Evolutionary conservation across 2,797 vertebrate species (phyloP).

Genomic region (Xenopus petersii): DNA sequence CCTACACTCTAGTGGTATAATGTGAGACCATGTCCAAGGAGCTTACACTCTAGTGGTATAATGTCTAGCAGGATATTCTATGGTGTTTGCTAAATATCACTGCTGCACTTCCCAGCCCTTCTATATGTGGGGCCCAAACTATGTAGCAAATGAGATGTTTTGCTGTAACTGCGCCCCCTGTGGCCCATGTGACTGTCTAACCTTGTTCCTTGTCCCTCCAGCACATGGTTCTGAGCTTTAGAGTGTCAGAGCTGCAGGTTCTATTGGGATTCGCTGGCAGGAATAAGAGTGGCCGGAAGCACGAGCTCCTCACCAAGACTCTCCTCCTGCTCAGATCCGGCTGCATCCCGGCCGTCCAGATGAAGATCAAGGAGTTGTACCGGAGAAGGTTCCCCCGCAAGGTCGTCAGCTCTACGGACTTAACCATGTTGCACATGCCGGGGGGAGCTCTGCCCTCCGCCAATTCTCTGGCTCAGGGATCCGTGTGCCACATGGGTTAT

Average conservation of each 20-base stretch:
- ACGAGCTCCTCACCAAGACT: conserved; percentile 64
- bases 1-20: too few species aligned
- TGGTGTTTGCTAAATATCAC: too few species aligned
- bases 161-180: too few species aligned
- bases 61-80: too few species aligned
- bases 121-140: too few species aligned
- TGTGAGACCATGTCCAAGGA: too few species aligned
- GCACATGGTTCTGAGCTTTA: conserved; percentile 72
- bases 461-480: not conserved
- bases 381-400: conserved; percentile 65
- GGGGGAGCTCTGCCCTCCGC: conserved; percentile 52
- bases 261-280: conserved; percentile 68
- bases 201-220: conserved; percentile 30
- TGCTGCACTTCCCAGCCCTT: too few species aligned
- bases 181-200: too few species aligned
- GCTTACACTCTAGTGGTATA: too few species aligned
- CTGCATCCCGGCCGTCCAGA: conserved; percentile 63
- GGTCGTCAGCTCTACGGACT: conserved; percentile 56
- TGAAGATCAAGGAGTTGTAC: conserved; percentile 72
- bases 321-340: conserved; percentile 61
- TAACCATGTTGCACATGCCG: conserved; percentile 60
- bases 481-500: conserved; percentile 53
- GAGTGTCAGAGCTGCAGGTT: conserved; percentile 67
- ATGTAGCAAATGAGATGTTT: too few species aligned
- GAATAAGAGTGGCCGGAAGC: conserved; percentile 66